These are phyloP conservation scores for Muntiacus reevesi DNA, from an alignment of 2,113 vertebrate species.

Conservation along the genomic window DNA sequence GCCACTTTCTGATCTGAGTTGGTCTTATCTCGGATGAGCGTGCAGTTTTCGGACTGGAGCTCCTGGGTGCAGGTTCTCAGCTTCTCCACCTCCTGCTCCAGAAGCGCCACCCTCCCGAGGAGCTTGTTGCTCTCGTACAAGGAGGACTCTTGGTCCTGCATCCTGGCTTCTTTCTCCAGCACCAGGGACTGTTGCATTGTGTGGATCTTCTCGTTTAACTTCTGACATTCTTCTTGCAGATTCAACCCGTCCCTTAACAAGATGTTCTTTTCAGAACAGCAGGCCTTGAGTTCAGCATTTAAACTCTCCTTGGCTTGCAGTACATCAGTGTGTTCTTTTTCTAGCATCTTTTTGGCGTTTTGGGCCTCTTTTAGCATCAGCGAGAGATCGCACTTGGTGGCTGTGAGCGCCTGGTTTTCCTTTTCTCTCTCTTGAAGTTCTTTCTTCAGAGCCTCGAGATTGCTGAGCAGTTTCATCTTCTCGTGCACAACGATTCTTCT, in stretches of 20 bases:
- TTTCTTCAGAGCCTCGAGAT: slow-evolving; percentile 77
- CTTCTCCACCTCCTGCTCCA: slow-evolving; percentile 78
- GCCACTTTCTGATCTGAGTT: slow-evolving; percentile 76
- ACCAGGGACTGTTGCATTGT: slow-evolving; percentile 71
- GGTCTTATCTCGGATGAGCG: slow-evolving; percentile 78
- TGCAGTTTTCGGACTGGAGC: slow-evolving; percentile 77
- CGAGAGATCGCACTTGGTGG: slow-evolving; percentile 80
- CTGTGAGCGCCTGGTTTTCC: slow-evolving; percentile 77
- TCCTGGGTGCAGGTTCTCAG: slow-evolving; percentile 71
- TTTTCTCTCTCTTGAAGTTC: slow-evolving; percentile 79
- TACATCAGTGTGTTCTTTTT: slow-evolving; percentile 74
- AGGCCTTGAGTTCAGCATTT: slow-evolving; percentile 77
- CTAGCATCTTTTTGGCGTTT: slow-evolving; percentile 69
- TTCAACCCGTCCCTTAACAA: slow-evolving; percentile 78
- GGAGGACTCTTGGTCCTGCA: slow-evolving; percentile 74
- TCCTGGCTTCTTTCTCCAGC: slow-evolving; percentile 78
- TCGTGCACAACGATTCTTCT: slow-evolving; percentile 78
- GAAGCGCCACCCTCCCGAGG: slow-evolving; percentile 56
- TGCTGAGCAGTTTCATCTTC: slow-evolving; percentile 77
- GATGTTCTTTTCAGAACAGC: slow-evolving; percentile 75
- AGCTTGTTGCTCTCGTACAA: slow-evolving; percentile 72
- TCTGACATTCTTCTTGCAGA: slow-evolving; percentile 80
- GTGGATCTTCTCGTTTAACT: slow-evolving; percentile 76
- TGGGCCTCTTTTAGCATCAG: slow-evolving; percentile 81
- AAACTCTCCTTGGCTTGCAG: slow-evolving; percentile 78